Base-by-base conservation (phyloP, 2,797 vertebrate genomes). In the Adrianichthys oophorus region DNA sequence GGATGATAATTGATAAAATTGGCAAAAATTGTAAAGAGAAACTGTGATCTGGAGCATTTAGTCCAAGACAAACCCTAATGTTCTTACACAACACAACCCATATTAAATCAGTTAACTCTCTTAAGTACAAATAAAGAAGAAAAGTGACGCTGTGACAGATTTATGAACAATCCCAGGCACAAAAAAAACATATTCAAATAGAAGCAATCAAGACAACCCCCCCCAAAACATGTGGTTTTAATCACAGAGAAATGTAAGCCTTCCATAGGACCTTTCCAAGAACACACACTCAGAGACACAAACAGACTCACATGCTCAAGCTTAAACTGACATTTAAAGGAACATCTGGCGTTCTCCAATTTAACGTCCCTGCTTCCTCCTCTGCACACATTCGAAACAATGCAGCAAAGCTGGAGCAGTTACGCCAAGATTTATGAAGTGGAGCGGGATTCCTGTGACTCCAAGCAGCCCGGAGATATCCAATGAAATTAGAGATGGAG, bases 301-400 rank as follows among this genome's bases (percentile, higher is more conserved):
- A 15, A n/a, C 52, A 26, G 26, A 57, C 44, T 40, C 37, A 48
- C 53, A 58, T 23, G 18, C 15, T 46, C n/a, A 52, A 18, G 32
- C 70, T 44, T 62, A 17, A 55, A 29, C 5, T 57, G 50, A 63
- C 49, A 52, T 17, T 63, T 48, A 16, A 18, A 47, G 48, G 56
- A 78, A 76, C 68, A 77, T 76, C 59, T 78, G 71, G 54, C 3
- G 26, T 23, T 53, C 17, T 62, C 62, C 14, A 54, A 60, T 71
- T 71, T 56, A 71, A 70, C 24, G 65, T 57, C 40, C 23, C 23
- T 12, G 72, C 17, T 69, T 48, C 23, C 7, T 42, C 41, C 54
- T 45, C 41, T 56, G 37, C 5, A 13, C 43, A 56, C 21, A 7
- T 5, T 4, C 10, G 51, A 55, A 42, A 54, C 49, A 52, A 47